Evolutionary conservation across 2,888 invertebrate genomes (phyloP).

Genomic region (Heteropelma amictum): DNA sequence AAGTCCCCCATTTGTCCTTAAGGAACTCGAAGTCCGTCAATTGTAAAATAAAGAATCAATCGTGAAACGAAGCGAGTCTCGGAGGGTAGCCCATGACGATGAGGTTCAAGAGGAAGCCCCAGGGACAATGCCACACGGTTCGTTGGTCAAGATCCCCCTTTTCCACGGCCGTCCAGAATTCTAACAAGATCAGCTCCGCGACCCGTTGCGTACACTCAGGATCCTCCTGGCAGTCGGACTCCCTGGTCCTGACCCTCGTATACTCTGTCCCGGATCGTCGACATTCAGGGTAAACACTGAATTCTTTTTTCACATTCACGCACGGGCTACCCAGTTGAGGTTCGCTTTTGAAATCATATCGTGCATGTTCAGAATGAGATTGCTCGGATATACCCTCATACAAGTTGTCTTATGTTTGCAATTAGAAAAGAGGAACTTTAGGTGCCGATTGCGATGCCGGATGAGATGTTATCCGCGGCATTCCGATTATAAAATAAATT

Average conservation of each 20-base stretch:
- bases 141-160: slow-evolving; percentile 74
- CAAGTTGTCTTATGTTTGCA: too few relatives aligned
- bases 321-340: slow-evolving; percentile 39
- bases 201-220: slow-evolving; percentile 60
- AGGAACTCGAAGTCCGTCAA: slow-evolving; percentile 57
- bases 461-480: too few relatives aligned
- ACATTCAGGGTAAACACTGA: background rate
- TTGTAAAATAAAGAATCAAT: slow-evolving; percentile 78
- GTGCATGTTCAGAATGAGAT: slow-evolving; percentile 11
- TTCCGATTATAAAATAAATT: too few relatives aligned
- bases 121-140: slow-evolving; percentile 69
- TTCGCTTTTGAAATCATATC: slow-evolving; percentile 46
- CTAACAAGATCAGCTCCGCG: slow-evolving; percentile 75
- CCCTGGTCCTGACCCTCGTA: slow-evolving; percentile 38
- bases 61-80: slow-evolving; percentile 76
- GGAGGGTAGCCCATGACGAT: slow-evolving; percentile 49
- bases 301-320: slow-evolving; percentile 1
- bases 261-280: background rate
- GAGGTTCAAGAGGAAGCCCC: slow-evolving; percentile 63
- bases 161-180: slow-evolving; percentile 56
- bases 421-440: too few relatives aligned
- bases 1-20: background rate
- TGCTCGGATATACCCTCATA: too few relatives aligned
- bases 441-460: too few relatives aligned
- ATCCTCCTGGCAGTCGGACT: slow-evolving; percentile 23